Evolutionary conservation across 2,113 vertebrate species (phyloP).

Genomic region (Solea solea): DNA sequence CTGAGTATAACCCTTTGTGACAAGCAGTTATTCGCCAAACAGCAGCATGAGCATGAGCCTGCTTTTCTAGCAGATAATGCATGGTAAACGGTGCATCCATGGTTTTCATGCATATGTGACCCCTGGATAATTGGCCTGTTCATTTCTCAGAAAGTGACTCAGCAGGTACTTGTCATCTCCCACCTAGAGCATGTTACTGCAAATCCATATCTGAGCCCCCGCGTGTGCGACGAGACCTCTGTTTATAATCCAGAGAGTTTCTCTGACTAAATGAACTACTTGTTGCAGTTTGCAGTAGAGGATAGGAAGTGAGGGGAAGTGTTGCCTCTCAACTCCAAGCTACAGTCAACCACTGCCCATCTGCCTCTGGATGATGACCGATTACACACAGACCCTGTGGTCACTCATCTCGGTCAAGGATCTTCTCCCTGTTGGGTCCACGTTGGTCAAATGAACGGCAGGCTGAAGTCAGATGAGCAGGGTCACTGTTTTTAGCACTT

Average conservation of each 20-base stretch:
- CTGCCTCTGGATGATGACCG: not conserved
- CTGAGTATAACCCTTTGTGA: no score
- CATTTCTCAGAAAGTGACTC: not conserved
- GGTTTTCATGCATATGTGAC: no score
- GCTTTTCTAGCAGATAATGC: not conserved
- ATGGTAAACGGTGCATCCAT: no score
- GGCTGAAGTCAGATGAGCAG: constrained; percentile 13
- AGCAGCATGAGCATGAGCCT: not conserved
- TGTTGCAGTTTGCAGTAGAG: not conserved
- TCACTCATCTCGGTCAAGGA: constrained; percentile 16
- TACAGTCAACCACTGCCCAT: not conserved
- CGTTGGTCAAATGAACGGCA: constrained; percentile 18
- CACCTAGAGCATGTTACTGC: not conserved
- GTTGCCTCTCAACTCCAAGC: not conserved
- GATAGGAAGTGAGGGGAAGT: not conserved
- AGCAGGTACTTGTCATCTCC: not conserved
- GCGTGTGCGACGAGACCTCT: not conserved
- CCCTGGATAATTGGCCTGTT: not conserved
- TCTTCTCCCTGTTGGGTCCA: constrained; percentile 8
- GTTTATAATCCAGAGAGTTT: not conserved
- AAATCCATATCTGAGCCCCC: not conserved
- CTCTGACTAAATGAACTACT: not conserved
- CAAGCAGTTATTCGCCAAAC: not conserved
- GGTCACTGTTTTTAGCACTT: constrained; percentile 13
- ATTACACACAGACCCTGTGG: constrained; percentile 15